These are phyloP conservation scores for Sebastes iracundus DNA, from an alignment of 2,797 vertebrate genomes.

Conservation along the genomic window DNA sequence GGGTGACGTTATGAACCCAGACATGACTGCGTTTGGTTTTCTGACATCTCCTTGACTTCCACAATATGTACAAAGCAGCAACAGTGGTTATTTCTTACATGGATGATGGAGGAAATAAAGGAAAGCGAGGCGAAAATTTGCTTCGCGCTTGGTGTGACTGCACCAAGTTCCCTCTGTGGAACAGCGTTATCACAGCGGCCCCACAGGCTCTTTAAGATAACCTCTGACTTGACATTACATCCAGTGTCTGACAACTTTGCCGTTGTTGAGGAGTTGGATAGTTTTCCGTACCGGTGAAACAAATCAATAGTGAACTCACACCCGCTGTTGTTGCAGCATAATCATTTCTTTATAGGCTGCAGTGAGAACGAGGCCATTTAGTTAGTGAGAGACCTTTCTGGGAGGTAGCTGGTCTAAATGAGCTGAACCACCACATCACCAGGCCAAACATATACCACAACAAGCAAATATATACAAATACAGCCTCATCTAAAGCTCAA, in stretches of 20 bases:
- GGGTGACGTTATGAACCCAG: too few species aligned
- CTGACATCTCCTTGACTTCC: too few species aligned
- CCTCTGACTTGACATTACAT: neutral
- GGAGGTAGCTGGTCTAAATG: neutral
- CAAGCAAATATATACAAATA: neutral
- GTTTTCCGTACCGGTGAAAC: neutral
- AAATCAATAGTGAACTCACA: slow-evolving; percentile 39
- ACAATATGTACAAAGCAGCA: too few species aligned
- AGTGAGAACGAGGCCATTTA: neutral
- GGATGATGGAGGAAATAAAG: too few species aligned
- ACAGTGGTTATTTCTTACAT: too few species aligned
- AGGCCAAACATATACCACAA: neutral
- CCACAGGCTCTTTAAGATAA: neutral
- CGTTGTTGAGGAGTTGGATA: neutral
- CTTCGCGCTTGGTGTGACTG: too few species aligned
- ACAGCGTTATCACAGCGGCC: too few species aligned
- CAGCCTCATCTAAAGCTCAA: neutral
- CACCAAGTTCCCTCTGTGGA: too few species aligned
- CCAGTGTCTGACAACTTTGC: neutral
- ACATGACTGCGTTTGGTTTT: too few species aligned
- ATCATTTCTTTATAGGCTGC: slow-evolving; percentile 14
- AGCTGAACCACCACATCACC: neutral
- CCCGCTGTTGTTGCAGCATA: neutral
- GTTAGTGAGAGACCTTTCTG: neutral
- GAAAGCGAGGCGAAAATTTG: too few species aligned